Base-by-base conservation (phyloP, 2,113 vertebrate species). In the Phaetusa simplex region DNA sequence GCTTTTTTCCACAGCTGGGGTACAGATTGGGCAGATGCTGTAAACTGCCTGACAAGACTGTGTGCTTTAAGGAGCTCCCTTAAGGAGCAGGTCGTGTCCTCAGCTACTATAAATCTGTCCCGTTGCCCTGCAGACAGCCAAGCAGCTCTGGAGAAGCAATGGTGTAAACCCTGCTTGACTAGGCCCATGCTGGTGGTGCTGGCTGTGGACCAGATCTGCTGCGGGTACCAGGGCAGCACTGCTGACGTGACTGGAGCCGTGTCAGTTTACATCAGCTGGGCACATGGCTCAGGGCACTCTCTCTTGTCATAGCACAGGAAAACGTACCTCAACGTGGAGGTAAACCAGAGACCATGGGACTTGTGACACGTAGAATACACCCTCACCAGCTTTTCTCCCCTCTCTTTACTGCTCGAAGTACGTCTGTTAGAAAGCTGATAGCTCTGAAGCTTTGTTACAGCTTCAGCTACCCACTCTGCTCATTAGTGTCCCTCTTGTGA, bases 251-350 rank as follows among this genome's bases (percentile, higher is more conserved):
- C 24, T 7, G 10, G 23, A 88, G 27, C 24, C 50, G 13, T 23
- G 19, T 30, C 36, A 16, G 11, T 53, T 58, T 74, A 26, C 23
- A 58, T 21, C 36, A 83, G 19, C 38, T 45, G 22, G 45, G 40
- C n/a, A 73, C 21, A 23, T 0, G 0, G 30, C 14, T 17, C 29
- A 42, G 26, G 13, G 19, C 27, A 6, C 17, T 55, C 14, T 61
- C 6, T 42, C 8, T 21, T 70, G 32, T 21, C 12, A 29, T 18
- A 74, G 22, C n/a, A 72, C 16, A 21, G n/a, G 67, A 42, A 76
- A 86, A 83, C 2, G 0, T 52, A 34, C 19, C 11, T 71, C 3
- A 2, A 1, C 14, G 11, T 34, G 38, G 50, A 91, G 14, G 34
- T 12, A 67, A 56, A 5, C 8, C 49, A 74, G 59, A 62, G 5